phyloP scores from a whole-genome alignment of 2,113 vertebrate species.

The Picathartes gymnocephalus region DNA sequence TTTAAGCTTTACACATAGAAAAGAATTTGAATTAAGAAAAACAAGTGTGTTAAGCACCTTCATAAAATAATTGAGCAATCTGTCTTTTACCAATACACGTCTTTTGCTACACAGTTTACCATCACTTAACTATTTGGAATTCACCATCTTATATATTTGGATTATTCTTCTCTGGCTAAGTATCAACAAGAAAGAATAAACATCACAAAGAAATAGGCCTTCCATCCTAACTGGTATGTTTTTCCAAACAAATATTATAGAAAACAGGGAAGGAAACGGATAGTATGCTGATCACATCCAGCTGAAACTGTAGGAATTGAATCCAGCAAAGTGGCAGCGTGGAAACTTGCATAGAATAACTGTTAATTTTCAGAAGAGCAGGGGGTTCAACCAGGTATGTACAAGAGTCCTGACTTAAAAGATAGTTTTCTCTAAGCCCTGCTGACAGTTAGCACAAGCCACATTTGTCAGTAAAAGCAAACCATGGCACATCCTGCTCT shows the following conservation, averaged over 20 bases:
- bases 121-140: background rate
- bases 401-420: background rate
- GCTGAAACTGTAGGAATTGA: background rate
- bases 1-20: background rate
- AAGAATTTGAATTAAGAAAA: background rate
- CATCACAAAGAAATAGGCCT: background rate
- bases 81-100: background rate
- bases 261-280: background rate
- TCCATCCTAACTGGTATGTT: background rate
- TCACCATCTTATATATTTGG: background rate
- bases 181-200: background rate
- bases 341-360: background rate
- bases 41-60: background rate
- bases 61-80: background rate
- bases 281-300: background rate
- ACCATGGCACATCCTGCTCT: background rate
- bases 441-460: background rate
- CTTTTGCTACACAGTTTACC: background rate
- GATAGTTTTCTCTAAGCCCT: background rate
- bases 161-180: background rate
- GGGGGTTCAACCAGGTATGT: background rate
- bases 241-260: background rate
- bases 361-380: background rate
- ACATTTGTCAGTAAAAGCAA: background rate
- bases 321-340: background rate